These are phyloP conservation scores for Nothoprocta perdicaria DNA, from an alignment of 2,113 vertebrate genomes.

Conservation along the genomic window DNA sequence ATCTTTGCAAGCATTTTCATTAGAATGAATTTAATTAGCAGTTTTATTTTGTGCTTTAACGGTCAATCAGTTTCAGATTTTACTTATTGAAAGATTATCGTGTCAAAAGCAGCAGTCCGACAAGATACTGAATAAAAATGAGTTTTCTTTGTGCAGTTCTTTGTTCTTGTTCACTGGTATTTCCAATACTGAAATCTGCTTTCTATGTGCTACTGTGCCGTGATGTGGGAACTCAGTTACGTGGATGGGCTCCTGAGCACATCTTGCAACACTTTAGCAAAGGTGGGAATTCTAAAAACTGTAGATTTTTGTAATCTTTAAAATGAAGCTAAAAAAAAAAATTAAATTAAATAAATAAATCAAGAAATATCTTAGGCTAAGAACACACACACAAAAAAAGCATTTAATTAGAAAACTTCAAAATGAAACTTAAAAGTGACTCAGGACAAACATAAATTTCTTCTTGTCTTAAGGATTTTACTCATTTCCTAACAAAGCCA, in stretches of 20 bases:
- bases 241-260: background rate
- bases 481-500: background rate
- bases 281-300: background rate
- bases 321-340: background rate
- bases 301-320: background rate
- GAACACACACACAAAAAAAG: background rate
- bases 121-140: conserved; percentile 25
- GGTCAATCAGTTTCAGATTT: background rate
- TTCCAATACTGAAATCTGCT: background rate
- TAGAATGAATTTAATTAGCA: conserved; percentile 33
- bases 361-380: background rate
- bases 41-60: conserved; percentile 2
- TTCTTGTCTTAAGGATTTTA: background rate
- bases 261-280: background rate
- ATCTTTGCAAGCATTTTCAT: background rate
- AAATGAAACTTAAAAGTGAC: background rate
- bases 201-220: fast-evolving
- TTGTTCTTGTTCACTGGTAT: background rate
- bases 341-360: background rate
- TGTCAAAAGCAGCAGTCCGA: conserved; percentile 4
- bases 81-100: conserved; percentile 20
- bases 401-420: background rate
- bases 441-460: background rate
- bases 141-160: conserved; percentile 21
- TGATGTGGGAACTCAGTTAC: background rate